Evolutionary conservation across 2,113 vertebrate species (phyloP), one percentile per base, ranked within the genome.

Genomic region (Galbula dea): DNA sequence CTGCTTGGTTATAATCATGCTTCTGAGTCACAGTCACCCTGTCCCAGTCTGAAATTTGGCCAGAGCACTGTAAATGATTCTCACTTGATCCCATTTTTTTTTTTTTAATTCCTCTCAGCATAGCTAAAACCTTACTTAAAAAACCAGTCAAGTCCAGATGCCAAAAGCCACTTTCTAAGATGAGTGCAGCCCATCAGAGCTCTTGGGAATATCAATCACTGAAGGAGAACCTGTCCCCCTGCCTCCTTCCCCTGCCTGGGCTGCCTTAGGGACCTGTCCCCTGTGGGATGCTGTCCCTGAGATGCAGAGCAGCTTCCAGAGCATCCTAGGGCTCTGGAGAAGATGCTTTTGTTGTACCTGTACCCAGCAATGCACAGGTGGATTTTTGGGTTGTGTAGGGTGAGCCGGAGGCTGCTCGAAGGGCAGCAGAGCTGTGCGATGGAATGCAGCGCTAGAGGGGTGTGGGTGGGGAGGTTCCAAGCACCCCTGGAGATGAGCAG

Each of bases 11-110:
- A 87, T 71, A 80, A 95, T 85, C 91, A 67, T 10, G 2, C 11
- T 82, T 94, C 74, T 95, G 94, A 94, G 75, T 96, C 96, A 96
- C 89, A 94, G 89, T 75, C 58, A 73, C 71, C 71, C 74, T 63
- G 63, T 32, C 90, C 66, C 55, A 34, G 3, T 80, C 76, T 92
- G 84, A 87, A 92, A 95, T 90, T 76, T 62, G 86, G 94, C 96
- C 75, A 79, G 71, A 93, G 71, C 72, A n/a, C 43, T 1, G 3
- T 54, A 74, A 41, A 80, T 12, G 21, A 49, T 73, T 94, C 46
- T 77, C 39, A 73, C 58, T 87, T 77, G 41, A 76, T 86, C 13
- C 7, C 32, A 6, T 22, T 39, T 22, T 39, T 32, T 52, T 34
- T 18, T 39, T 16, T 3, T 26, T 10, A 43, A 43, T 22, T 13